These are phyloP conservation scores for Micropoecilia bifurca DNA, from an alignment of 2,797 vertebrate genomes.

Conservation along the genomic window DNA sequence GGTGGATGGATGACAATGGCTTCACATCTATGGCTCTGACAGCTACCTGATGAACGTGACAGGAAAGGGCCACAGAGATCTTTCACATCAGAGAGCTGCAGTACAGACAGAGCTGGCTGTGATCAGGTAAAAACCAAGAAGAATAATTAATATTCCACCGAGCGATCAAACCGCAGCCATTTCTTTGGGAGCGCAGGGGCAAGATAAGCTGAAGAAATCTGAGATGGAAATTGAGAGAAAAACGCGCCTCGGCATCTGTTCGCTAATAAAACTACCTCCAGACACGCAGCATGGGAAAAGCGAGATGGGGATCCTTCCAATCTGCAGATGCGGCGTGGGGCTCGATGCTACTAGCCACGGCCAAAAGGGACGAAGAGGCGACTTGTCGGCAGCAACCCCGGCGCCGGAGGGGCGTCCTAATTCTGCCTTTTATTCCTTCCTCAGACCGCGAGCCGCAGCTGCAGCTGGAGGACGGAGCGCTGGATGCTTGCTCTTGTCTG, in stretches of 20 bases:
- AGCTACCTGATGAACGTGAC: conserved; percentile 26
- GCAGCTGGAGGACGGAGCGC: conserved; percentile 28
- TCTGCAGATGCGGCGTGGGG: conserved; percentile 49
- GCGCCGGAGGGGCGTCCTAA: conserved; percentile 52
- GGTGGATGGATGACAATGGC: conserved; percentile 6
- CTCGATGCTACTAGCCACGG: conserved; percentile 55
- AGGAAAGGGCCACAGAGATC: conserved; percentile 14
- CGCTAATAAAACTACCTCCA: conserved; percentile 35
- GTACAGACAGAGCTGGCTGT: conserved; percentile 38
- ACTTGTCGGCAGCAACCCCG: conserved; percentile 60
- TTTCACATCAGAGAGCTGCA: conserved; percentile 11
- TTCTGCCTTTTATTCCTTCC: conserved; percentile 62
- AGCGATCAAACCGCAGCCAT: conserved; percentile 58
- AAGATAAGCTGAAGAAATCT: conserved; percentile 28
- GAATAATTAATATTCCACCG: conserved; percentile 66
- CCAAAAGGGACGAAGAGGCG: conserved; percentile 45
- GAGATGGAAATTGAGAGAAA: not conserved
- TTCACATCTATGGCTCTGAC: conserved; percentile 27
- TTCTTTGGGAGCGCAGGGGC: conserved; percentile 45
- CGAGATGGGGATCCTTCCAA: conserved; percentile 26
- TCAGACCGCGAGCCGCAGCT: conserved; percentile 42
- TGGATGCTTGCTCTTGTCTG: conserved; percentile 57
- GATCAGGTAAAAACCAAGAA: conserved; percentile 55
- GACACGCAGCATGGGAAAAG: conserved; percentile 12
- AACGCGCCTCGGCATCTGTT: conserved; percentile 55